Base-by-base conservation (phyloP, 2,113 vertebrate species). In the Hemichromis elongatus region DNA sequence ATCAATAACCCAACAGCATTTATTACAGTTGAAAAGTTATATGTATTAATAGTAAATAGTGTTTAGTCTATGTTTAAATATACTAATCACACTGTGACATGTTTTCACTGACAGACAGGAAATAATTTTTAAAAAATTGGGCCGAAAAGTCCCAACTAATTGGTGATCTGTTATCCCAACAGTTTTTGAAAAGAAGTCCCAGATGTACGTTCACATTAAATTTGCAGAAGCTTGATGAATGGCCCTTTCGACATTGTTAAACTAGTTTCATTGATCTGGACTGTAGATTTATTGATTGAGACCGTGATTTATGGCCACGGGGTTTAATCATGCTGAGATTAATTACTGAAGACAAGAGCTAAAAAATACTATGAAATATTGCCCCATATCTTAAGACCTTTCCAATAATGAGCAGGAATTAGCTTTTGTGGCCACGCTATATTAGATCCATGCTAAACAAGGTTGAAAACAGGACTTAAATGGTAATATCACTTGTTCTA, bases 211-310 rank as follows among this genome's bases (percentile, higher is more conserved):
- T 59, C 1, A 3, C 7, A 82, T 84, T 79, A 77, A 70, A 55
- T 84, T 56, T 16, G 70, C 45, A 52, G 52, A 75, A 40, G 42
- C 54, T 70, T 91, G 82, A 91, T 78, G 42, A 86, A 90, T 83
- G 81, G 42, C 59, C 81, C n/a, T 82, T 86, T 37, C 82, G 81
- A 92, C 77, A 82, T 82, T 80, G 84, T 88, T 88, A 35, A 82
- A 89, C 54, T 78, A 73, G 42, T 81, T 87, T 35, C 37, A 93
- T 89, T 78, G 85, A 94, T 90, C 79, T 24, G 8, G 81, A 53
- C 13, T 77, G 57, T 82, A 81, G 83, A 92, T 87, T 85, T 73
- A 90, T 87, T 87, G 87, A 92, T 80, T 87, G 84, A 86, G 86
- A 86, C 33, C n/a, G 83, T 88, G 88, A 92, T 88, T 80, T 57